Evolutionary conservation across 2,797 vertebrate species (phyloP), one percentile per base, ranked within the genome.

Genomic region (Melanotaenia pygmaea): DNA sequence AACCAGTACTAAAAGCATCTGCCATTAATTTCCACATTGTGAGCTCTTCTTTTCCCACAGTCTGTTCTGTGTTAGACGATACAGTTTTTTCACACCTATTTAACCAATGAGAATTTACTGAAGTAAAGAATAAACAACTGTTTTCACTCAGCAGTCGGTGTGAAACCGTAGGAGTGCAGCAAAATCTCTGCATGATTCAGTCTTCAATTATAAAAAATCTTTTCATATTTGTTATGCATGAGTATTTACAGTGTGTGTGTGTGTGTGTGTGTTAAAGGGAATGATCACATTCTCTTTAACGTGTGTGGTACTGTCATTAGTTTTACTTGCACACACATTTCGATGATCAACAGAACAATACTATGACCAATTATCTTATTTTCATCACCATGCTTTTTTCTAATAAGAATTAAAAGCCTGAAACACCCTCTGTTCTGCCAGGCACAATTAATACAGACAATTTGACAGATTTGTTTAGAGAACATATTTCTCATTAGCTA

Each of bases 81-180:
- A 93, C 91, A 85, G 10, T 12, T 0, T 22, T 40, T 43, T 45
- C 30, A 65, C 67, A 11, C 72, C 67, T 85, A 62, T 85, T 60
- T 85, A 71, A 85, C 94, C 94, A 95, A 94, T 95, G 94, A 91
- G 95, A 94, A 96, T 96, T 96, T 96, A 97, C 93, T 96, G 94
- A 96, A 96, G 96, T 95, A 96, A 94, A 96, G 96, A 96, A 97
- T 97, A 96, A 97, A 95, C 97, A 97, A 97, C 96, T 97, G 97
- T 96, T 97, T 97, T 95, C 94, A 97, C 97, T 97, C 96, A 96
- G 96, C 94, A 95, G 95, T 94, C 96, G 95, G 96, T 94, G 88
- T 94, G 95, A 90, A 26, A 93, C 94, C 95, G 94, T 83, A 67
- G 91, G 87, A 81, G 84, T 92, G 91, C 89, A 92, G 67, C 88